A percentile compares a stretch with the other conserved stretches of the same genome.
Conservation (phyloP, 2,113 vertebrate genomes). For the Penelope pileata region DNA sequence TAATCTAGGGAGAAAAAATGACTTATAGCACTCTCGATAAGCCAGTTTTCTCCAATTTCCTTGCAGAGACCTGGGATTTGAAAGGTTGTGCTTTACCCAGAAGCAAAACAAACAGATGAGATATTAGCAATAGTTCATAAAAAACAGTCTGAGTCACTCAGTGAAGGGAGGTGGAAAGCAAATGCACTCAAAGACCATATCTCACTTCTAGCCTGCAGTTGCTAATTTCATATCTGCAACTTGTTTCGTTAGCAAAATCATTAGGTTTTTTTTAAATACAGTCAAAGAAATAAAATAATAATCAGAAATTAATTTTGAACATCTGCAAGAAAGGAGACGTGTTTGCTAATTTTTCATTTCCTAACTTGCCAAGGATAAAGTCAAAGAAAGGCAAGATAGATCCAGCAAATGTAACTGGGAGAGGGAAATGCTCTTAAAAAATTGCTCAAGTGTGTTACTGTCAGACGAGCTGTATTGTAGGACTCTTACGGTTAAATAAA, state of each 20-base stretch:
- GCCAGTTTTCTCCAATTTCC: constrained; percentile 33
- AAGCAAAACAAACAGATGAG: constrained; percentile 27
- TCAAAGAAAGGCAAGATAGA: not conserved
- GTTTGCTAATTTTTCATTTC: not conserved
- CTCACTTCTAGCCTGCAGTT: not conserved
- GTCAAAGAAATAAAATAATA: not conserved
- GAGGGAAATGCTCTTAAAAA: not conserved
- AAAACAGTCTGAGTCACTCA: not conserved
- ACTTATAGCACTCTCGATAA: constrained; percentile 5
- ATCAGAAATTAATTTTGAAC: not conserved
- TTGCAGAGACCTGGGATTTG: not conserved
- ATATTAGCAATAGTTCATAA: not conserved
- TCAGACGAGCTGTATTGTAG: not conserved
- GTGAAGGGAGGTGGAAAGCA: not conserved
- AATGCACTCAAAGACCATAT: not conserved
- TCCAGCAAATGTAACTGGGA: not conserved
- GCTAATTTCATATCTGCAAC: not conserved
- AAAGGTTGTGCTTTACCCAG: constrained; percentile 6
- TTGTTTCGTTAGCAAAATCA: not conserved
- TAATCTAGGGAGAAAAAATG: constrained; percentile 21
- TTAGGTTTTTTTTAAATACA: not conserved
- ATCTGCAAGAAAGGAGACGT: not conserved
- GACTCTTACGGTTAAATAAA: constrained; percentile 39
- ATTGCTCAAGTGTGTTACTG: not conserved
- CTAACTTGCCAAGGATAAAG: not conserved